phyloP scores from a whole-genome alignment of 2,888 invertebrate species.

The Sinhomidia bicolor region DNA sequence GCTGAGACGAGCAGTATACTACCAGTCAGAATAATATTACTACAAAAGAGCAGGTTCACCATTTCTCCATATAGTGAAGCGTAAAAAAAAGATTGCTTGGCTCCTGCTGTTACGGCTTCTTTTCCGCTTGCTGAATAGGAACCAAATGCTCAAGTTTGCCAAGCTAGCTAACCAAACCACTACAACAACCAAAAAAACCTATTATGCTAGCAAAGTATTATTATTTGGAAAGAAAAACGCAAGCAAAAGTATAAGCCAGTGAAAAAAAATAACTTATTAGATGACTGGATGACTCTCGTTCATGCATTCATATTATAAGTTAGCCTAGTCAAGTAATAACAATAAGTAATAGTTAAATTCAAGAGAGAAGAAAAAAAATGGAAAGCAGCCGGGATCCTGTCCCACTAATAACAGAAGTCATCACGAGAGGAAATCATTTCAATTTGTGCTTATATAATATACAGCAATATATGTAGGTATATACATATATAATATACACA shows the following conservation, averaged over 20 bases:
- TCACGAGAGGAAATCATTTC: conserved; percentile 61
- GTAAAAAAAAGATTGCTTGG: conserved; percentile 65
- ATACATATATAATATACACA: neutral
- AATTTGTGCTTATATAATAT: conserved; percentile 40
- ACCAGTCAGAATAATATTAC: neutral
- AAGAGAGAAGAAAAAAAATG: conserved; percentile 42
- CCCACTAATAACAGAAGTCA: conserved; percentile 64
- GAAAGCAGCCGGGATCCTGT: conserved; percentile 43
- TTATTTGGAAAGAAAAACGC: conserved; percentile 45
- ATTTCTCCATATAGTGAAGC: conserved; percentile 12
- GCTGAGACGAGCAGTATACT: neutral
- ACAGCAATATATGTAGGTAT: too few species aligned
- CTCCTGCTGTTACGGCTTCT: conserved; percentile 67
- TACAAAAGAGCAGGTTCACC: neutral
- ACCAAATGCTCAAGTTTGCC: conserved; percentile 65
- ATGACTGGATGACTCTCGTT: conserved; percentile 18
- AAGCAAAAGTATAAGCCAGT: conserved; percentile 28
- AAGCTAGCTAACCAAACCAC: conserved; percentile 55
- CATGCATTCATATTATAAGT: conserved; percentile 40
- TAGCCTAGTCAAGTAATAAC: conserved; percentile 55
- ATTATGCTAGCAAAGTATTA: neutral
- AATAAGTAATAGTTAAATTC: conserved; percentile 64
- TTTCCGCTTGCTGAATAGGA: conserved; percentile 63
- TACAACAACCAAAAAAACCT: conserved; percentile 33
- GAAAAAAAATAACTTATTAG: conserved; percentile 39